Evolutionary conservation across 2,797 vertebrate genomes (phyloP).

Genomic region (Takifugu rubripes): DNA sequence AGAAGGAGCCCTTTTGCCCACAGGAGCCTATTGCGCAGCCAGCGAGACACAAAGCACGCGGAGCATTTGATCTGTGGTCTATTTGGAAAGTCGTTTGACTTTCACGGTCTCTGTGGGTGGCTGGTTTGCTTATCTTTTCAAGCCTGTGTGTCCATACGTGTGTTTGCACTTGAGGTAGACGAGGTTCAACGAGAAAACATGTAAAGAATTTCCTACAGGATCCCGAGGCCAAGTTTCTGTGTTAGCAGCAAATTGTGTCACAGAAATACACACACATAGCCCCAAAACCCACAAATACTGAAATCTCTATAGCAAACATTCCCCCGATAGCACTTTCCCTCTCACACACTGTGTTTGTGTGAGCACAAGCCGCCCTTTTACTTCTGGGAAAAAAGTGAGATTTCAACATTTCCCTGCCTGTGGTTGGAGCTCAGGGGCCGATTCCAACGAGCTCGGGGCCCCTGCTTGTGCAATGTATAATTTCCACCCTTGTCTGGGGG

Average conservation of each 20-base stretch:
- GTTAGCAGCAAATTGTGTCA: constrained; percentile 26
- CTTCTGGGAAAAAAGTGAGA: constrained; percentile 49
- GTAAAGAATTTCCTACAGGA: constrained; percentile 69
- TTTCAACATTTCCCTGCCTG: constrained; percentile 52
- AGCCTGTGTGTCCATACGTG: constrained; percentile 24
- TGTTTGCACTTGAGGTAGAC: constrained; percentile 16
- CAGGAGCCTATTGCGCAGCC: constrained; percentile 1
- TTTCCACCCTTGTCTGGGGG: constrained; percentile 30
- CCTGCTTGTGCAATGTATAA: constrained; percentile 12
- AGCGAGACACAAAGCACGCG: constrained; percentile 15
- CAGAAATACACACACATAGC: constrained; percentile 10
- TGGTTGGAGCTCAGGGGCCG: constrained; percentile 14
- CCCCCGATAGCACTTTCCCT: constrained; percentile 36
- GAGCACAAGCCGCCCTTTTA: constrained; percentile 26
- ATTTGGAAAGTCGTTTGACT: constrained; percentile 38
- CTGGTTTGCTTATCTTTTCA: constrained; percentile 38
- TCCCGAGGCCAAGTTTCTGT: constrained; percentile 51
- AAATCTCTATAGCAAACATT: constrained; percentile 44
- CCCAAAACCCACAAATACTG: constrained; percentile 39
- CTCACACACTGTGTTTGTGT: constrained; percentile 43
- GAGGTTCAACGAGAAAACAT: constrained; percentile 64
- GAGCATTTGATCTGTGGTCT: constrained; percentile 32
- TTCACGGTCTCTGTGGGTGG: constrained; percentile 40
- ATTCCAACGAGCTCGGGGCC: constrained; percentile 14
- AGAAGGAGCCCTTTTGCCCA: constrained; percentile 21